These are phyloP conservation scores for Tetrapedia diversipes DNA, from an alignment of 2,888 invertebrate species.

Conservation along the genomic window DNA sequence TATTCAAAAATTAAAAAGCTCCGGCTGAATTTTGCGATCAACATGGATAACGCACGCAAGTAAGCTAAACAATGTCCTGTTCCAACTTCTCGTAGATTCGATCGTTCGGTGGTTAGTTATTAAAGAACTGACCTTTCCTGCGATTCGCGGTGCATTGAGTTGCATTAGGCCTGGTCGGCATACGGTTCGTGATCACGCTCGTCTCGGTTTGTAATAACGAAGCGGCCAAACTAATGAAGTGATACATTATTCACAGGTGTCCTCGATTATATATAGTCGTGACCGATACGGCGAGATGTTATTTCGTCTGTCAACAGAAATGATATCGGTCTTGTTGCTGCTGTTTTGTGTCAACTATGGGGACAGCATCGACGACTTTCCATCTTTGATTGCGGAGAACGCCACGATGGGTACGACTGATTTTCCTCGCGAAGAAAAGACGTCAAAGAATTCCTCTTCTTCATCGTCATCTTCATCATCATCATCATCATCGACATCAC, in stretches of 20 bases:
- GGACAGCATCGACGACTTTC: conserved; percentile 85
- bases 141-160: conserved; percentile 56
- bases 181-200: conserved; percentile 48
- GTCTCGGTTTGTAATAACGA: conserved; percentile 51
- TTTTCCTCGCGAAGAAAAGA: background rate
- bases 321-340: conserved; percentile 63
- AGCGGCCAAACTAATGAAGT: conserved; percentile 69
- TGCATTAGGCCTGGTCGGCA: conserved; percentile 35
- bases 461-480: background rate
- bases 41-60: conserved; percentile 30
- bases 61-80: conserved; percentile 48
- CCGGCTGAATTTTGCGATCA: conserved; percentile 16
- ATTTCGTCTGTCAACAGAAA: conserved; percentile 45
- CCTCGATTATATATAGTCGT: conserved; percentile 57
- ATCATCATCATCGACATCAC: too few species aligned
- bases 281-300: conserved; percentile 13
- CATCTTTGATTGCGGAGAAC: conserved; percentile 89
- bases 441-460: background rate
- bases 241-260: conserved; percentile 70
- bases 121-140: conserved; percentile 70
- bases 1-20: conserved; percentile 6
- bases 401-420: conserved; percentile 87
- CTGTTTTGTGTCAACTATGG: conserved; percentile 58
- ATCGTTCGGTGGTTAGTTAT: conserved; percentile 72
- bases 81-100: conserved; percentile 68